Conservation (phyloP, 2,888 invertebrate species). For the Abscondita cerata region DNA sequence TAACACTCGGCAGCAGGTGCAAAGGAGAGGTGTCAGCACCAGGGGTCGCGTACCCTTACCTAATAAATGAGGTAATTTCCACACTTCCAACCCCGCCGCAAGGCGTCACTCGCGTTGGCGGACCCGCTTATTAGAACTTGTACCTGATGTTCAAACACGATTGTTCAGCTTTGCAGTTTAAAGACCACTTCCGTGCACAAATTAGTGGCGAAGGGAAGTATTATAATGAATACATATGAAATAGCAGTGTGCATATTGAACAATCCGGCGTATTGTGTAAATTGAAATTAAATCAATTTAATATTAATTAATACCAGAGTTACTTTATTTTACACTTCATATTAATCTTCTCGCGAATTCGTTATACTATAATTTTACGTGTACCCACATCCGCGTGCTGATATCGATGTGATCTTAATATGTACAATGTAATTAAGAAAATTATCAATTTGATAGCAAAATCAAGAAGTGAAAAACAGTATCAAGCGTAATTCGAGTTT, state of each 20-base stretch:
- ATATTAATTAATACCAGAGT: too few species aligned
- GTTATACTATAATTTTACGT: too few species aligned
- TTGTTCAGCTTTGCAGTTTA: constrained; percentile 46
- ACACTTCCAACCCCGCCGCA: constrained; percentile 60
- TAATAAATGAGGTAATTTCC: constrained; percentile 64
- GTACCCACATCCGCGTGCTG: neutral
- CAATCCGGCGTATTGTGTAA: neutral
- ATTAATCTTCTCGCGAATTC: too few species aligned
- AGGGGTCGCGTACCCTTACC: constrained; percentile 61
- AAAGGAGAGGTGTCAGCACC: constrained; percentile 63
- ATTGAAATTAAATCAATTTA: too few species aligned
- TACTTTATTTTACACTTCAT: too few species aligned
- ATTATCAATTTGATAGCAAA: constrained; percentile 20
- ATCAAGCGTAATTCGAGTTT: neutral
- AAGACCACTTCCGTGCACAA: constrained; percentile 49
- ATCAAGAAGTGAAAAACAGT: constrained; percentile 9
- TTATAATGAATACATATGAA: constrained; percentile 24
- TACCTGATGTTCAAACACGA: constrained; percentile 58
- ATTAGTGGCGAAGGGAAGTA: constrained; percentile 41
- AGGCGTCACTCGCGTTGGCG: constrained; percentile 55
- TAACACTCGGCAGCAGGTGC: constrained; percentile 62
- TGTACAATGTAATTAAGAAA: constrained; percentile 18
- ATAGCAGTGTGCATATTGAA: constrained; percentile 4
- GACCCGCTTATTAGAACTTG: constrained; percentile 57
- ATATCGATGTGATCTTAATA: too few species aligned